Evolutionary conservation across 2,888 invertebrate genomes (phyloP), one percentile per base, ranked within the genome.

Genomic region (Oxyteleia sp.): DNA sequence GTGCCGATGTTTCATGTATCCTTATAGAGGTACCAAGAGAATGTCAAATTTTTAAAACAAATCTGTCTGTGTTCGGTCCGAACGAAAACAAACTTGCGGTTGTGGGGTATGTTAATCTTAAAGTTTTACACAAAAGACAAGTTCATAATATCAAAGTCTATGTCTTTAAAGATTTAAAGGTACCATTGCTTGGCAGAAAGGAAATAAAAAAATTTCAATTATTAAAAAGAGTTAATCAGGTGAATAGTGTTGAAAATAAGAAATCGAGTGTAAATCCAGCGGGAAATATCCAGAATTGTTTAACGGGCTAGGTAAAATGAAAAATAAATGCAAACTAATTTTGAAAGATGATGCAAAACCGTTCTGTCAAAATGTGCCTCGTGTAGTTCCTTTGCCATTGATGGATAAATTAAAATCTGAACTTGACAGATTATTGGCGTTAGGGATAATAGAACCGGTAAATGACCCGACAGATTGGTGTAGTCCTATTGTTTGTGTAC

Each of bases 381-480:
- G 49, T n/a, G 63, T 90, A 18, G 86, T 92, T 8, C 87, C 91
- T 3, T 45, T 92, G 13, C 90, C 92, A 1, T 49, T 91, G n/a
- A 41, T 89, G 47, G 55, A 85, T n/a, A 85, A 88, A 59, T 82
- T 93, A 8, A 89, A 90, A 80, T 13, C 45, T 8, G 89, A 93
- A 84, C 51, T 93, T 11, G 69, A 88, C 11, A 79, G 78, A 61
- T 86, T 92, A 87, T 11, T 26, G 0, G 18, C 7, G 11, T 69
- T 85, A 47, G 64, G 76, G 4, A 87, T 91, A 3, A 91, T 92
- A 47, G 82, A 82, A 23, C 55, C 80, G 4, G 88, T 92, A 0
- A 81, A 89, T 8, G 79, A 84, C 61, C 88, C 89, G 5, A 91
- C 90, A 0, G 88, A 87, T 1, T 93, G 91, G 91, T 92, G 91